Evolutionary conservation across 53 echinoderm and acorn worm species (phyloP).

Genomic region (Temnopleurus reevesii): DNA sequence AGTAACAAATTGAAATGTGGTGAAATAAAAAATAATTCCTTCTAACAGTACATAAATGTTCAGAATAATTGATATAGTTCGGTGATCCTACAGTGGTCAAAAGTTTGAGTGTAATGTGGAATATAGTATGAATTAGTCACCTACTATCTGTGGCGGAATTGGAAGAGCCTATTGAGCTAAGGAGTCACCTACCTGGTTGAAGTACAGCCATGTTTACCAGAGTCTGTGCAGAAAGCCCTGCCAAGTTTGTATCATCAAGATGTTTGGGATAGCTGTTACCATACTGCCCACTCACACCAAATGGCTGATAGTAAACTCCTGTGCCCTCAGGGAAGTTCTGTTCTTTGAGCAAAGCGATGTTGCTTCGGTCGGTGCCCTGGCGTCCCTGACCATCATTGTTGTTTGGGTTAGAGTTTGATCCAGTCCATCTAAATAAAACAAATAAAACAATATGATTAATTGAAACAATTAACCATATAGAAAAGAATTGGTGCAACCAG

Average conservation of each 20-base stretch:
- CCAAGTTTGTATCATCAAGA: conserved; percentile 69
- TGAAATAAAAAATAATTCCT: too few species aligned
- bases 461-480: too few species aligned
- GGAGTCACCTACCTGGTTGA: conserved; percentile 80
- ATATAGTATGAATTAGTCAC: too few species aligned
- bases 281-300: conserved; percentile 81
- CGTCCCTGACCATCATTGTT: conserved; percentile 98
- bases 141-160: too few species aligned
- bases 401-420: conserved; percentile 94
- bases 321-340: conserved; percentile 74
- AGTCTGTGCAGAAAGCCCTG: conserved; percentile 65
- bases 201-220: conserved; percentile 85
- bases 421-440: conserved; percentile 80
- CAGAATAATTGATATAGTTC: too few species aligned
- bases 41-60: too few species aligned
- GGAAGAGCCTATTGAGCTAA: too few species aligned
- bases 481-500: too few species aligned
- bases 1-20: too few species aligned
- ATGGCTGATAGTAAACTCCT: conserved; percentile 68
- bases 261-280: conserved; percentile 85
- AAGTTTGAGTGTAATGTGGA: too few species aligned
- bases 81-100: too few species aligned
- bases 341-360: conserved; percentile 75
- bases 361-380: conserved; percentile 90
- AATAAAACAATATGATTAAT: not conserved